These are phyloP conservation scores for Goniozus legneri DNA, from an alignment of 1,140 invertebrate species.

Conservation along the genomic window DNA sequence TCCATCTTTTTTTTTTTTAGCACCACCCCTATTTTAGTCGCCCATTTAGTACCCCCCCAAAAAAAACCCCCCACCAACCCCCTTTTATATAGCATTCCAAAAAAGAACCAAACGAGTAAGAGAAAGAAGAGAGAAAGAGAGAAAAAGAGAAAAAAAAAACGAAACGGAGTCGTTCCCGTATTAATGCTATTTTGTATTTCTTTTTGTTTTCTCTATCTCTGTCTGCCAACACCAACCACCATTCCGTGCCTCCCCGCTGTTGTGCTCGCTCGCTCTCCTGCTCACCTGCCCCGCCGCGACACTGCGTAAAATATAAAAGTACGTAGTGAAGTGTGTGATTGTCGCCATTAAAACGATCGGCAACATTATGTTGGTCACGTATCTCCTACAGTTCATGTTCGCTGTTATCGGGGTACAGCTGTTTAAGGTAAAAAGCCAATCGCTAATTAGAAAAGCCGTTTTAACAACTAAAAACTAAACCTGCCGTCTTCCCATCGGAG, in stretches of 20 bases:
- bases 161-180: slow-evolving; percentile 20
- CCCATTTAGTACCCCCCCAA: too few relatives aligned
- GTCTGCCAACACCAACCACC: slow-evolving; percentile 36
- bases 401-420: slow-evolving; percentile 99
- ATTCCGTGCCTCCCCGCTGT: slow-evolving; percentile 47
- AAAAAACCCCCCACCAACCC: too few relatives aligned
- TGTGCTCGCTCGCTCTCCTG: slow-evolving; percentile 47
- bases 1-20: too few relatives aligned
- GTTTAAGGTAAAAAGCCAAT: slow-evolving; percentile 88
- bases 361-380: slow-evolving; percentile 99
- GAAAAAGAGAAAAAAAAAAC: background rate
- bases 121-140: background rate
- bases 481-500: too few relatives aligned
- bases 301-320: slow-evolving; percentile 64
- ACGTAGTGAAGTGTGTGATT: slow-evolving; percentile 98
- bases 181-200: slow-evolving; percentile 48
- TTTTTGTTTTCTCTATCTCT: slow-evolving; percentile 45
- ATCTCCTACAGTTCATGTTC: slow-evolving; percentile 99
- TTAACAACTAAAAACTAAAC: too few relatives aligned
- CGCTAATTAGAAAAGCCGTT: slow-evolving; percentile 7
- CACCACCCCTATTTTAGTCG: too few relatives aligned
- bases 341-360: slow-evolving; percentile 98
- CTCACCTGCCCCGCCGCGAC: slow-evolving; percentile 42
- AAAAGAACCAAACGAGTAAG: too few relatives aligned
- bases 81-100: too few relatives aligned